Percentiles rank a stretch among this genome's conserved stretches.
Evolutionary conservation across 35 echinoderm and acorn worm genomes (phyloP).

Genomic region (Amphiura filiformis): DNA sequence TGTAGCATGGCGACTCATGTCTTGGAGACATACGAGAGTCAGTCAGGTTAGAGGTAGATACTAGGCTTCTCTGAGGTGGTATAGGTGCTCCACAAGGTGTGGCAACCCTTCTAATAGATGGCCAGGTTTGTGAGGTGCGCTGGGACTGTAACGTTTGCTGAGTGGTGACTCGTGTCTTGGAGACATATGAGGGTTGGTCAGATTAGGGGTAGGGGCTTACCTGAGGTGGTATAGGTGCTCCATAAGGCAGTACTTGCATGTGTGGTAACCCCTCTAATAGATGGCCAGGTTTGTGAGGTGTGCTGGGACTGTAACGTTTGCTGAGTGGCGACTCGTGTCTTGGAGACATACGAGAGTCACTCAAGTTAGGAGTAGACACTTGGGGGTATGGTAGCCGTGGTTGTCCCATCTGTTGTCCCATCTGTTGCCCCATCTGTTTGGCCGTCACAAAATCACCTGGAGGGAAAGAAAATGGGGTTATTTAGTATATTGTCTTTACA

Average conservation of each 20-base stretch:
- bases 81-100: not conserved
- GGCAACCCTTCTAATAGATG: no score
- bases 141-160: constrained; percentile 15
- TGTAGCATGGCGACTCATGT: constrained; percentile 30
- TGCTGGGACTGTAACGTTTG: constrained; percentile 16
- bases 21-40: constrained; percentile 34
- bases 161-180: constrained; percentile 30
- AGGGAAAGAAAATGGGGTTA: not conserved
- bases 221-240: not conserved
- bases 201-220: constrained; percentile 21
- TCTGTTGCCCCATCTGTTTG: constrained; percentile 14
- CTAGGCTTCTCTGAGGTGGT: not conserved
- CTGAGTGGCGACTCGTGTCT: constrained; percentile 23
- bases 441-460: constrained; percentile 25
- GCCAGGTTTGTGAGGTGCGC: constrained; percentile 13
- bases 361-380: constrained; percentile 25
- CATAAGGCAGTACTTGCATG: not conserved
- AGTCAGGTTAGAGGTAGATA: constrained; percentile 25
- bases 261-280: not conserved
- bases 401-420: constrained; percentile 21
- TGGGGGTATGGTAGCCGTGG: constrained; percentile 34
- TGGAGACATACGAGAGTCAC: constrained; percentile 33
- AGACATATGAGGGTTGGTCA: constrained; percentile 26
- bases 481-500: not conserved
- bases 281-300: constrained; percentile 15